Base-by-base conservation (phyloP, 2,797 vertebrate genomes). In the Podarcis lilfordi region DNA sequence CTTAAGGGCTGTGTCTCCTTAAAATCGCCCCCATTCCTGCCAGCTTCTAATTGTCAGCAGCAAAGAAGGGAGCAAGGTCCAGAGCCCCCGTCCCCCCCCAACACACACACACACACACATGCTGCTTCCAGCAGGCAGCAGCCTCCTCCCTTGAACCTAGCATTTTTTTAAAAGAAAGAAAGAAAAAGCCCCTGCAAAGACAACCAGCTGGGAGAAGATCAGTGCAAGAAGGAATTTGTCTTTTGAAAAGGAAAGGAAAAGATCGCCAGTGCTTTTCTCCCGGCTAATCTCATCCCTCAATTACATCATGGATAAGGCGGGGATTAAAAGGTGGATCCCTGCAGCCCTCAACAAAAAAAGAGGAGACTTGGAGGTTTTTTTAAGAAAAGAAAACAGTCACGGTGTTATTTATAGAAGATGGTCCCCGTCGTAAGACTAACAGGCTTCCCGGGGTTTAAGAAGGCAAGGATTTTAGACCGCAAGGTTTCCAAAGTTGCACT, bases 161-260 rank as follows among this genome's bases (percentile, higher is more conserved):
- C 89, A 32, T 50, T 78, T 50, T 32, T 79, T 27, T 40, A 3
- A 25, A 40, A 27, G 50, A 75, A 90, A 88, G 45, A 64, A 78
- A 35, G 32, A 74, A 82, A 82, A 17, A 61, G 82, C 71, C 68
- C 8, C 35, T 59, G 71, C 25, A 75, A 92, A 92, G 86, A 55
- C 19, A 80, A 59, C 82, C 82, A 85, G 84, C 69, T 71, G 84
- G 61, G 69, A 72, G 74, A 84, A 80, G 59, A 85, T 40, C 1
- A n/a, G 32, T 9, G n/a, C 23, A 68, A 86, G 40, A 32, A 89
- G 81, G 88, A 90, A 88, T 74, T 71, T 80, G 43, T 61, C 88
- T 83, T 88, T 40, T 15, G 69, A 43, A 91, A 87, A 78, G 79
- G 25, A 90, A 27, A 15, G 40, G 69, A 21, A 69, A 68, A 81